Conservation (phyloP, 2,113 vertebrate genomes). For the Crotalus helleri region DNA sequence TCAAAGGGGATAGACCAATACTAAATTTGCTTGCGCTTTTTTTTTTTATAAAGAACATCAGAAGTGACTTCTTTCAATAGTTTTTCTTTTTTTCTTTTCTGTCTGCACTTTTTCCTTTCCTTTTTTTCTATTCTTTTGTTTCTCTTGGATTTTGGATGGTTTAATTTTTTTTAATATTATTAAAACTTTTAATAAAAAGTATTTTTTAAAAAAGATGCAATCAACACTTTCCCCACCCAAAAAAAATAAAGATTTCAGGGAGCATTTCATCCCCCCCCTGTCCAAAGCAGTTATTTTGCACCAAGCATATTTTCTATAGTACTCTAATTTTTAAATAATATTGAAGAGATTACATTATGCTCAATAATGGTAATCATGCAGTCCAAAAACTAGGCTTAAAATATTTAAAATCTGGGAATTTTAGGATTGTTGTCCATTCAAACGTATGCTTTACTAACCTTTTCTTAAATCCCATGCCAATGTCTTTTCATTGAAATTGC, state of each 20-base stretch:
- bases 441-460: no score
- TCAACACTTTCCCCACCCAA: not conserved
- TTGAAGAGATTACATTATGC: not conserved
- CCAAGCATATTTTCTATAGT: not conserved
- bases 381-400: not conserved
- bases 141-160: not conserved
- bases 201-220: not conserved
- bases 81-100: not conserved
- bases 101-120: not conserved
- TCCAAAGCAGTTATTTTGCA: not conserved
- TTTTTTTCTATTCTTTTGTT: not conserved
- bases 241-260: not conserved
- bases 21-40: not conserved
- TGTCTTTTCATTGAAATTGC: not conserved
- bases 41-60: not conserved
- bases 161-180: not conserved
- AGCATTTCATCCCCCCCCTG: not conserved
- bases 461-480: no score
- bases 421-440: not conserved
- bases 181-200: not conserved
- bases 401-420: not conserved
- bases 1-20: not conserved
- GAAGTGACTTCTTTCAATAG: not conserved
- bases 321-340: not conserved
- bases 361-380: not conserved